Conservation (phyloP, 2,888 invertebrate genomes). For the Candidula unifasciata region DNA sequence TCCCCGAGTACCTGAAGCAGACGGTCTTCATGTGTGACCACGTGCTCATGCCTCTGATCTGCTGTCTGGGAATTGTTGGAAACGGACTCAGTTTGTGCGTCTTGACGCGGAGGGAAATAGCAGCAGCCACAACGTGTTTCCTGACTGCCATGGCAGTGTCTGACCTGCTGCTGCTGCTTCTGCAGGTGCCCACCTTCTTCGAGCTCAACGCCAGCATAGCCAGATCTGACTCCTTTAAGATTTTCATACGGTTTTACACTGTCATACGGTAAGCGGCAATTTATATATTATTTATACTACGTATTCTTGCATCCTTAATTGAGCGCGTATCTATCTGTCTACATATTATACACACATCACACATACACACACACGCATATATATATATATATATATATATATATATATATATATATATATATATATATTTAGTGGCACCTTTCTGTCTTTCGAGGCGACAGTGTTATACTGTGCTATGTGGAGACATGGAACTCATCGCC, state of each 20-base stretch:
- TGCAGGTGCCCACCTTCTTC: slow-evolving; percentile 57
- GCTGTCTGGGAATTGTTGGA: slow-evolving; percentile 58
- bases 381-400: too few relatives aligned
- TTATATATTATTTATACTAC: too few relatives aligned
- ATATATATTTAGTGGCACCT: too few relatives aligned
- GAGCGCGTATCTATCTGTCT: too few relatives aligned
- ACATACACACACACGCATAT: too few relatives aligned
- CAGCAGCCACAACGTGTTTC: slow-evolving; percentile 58
- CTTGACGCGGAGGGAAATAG: slow-evolving; percentile 58
- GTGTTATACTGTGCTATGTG: too few relatives aligned
- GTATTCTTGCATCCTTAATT: too few relatives aligned
- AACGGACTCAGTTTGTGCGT: slow-evolving; percentile 59
- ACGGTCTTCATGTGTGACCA: slow-evolving; percentile 52
- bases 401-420: too few relatives aligned
- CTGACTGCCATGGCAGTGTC: slow-evolving; percentile 60
- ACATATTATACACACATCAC: too few relatives aligned
- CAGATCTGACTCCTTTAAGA: slow-evolving; percentile 46
- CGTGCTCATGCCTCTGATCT: slow-evolving; percentile 56
- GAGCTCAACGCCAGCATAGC: slow-evolving; percentile 49
- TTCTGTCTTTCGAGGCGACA: too few relatives aligned
- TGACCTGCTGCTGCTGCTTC: slow-evolving; percentile 57
- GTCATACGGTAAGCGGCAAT: slow-evolving; percentile 56
- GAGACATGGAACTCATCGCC: too few relatives aligned
- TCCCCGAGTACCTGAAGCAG: slow-evolving; percentile 49
- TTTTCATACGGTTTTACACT: slow-evolving; percentile 55